Conservation (phyloP, 2,888 invertebrate species). For the Drosophila cognata region DNA sequence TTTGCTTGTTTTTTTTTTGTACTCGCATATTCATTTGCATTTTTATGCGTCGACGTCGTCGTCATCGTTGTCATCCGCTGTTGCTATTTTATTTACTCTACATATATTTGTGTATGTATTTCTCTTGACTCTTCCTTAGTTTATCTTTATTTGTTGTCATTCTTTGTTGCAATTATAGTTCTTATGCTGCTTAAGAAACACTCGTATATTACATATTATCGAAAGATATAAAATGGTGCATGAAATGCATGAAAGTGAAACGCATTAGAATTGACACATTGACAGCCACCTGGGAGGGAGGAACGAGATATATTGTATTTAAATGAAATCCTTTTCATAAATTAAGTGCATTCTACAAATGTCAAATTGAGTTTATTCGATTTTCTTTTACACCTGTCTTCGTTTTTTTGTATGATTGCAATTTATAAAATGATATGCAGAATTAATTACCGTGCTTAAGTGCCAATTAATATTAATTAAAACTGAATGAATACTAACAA, state of each 20-base stretch:
- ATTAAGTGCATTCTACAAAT: neutral
- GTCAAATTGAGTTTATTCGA: neutral
- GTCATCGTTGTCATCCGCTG: conserved; percentile 18
- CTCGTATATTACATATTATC: neutral
- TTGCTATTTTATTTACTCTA: conserved; percentile 51
- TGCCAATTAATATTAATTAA: conserved; percentile 35
- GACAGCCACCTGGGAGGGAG: neutral
- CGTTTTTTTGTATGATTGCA: neutral
- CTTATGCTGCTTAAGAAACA: conserved; percentile 1
- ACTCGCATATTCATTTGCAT: conserved; percentile 60
- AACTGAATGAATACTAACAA: conserved; percentile 19
- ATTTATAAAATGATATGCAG: conserved; percentile 1
- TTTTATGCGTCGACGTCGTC: conserved; percentile 58
- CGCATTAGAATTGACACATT: conserved; percentile 18
- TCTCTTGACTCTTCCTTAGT: conserved; percentile 16
- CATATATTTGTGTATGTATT: conserved; percentile 44
- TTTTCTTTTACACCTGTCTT: neutral
- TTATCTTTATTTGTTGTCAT: conserved; percentile 27
- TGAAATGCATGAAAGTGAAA: conserved; percentile 2
- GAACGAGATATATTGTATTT: neutral
- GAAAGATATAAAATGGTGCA: neutral
- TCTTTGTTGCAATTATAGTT: conserved; percentile 39
- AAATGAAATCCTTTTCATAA: neutral
- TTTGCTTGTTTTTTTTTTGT: conserved; percentile 17
- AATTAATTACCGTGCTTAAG: conserved; percentile 28